phyloP scores from a whole-genome alignment of 1,140 invertebrate species.

The Wiebesia pumilae region DNA sequence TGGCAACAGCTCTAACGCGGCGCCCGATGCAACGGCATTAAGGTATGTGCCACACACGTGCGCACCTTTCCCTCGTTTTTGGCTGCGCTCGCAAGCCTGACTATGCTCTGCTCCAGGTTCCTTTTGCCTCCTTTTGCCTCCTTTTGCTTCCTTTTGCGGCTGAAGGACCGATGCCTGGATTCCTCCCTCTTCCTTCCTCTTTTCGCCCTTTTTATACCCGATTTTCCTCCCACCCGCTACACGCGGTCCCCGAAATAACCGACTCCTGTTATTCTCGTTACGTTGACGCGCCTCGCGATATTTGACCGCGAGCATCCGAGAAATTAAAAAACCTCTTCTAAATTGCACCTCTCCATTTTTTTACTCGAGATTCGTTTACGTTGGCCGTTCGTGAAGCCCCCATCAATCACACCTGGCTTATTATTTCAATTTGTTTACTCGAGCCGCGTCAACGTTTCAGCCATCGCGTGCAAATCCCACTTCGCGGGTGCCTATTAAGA shows the following conservation, averaged over 20 bases:
- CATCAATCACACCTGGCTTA: not conserved
- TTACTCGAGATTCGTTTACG: no score
- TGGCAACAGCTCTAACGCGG: constrained; percentile 34
- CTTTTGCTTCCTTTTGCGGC: no score
- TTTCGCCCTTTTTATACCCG: not conserved
- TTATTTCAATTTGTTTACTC: not conserved
- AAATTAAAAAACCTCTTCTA: not conserved
- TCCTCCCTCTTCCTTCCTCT: not conserved
- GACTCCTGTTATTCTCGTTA: not conserved
- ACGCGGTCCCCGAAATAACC: not conserved
- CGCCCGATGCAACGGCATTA: constrained; percentile 27
- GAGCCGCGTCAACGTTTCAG: not conserved
- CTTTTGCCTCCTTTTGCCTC: no score
- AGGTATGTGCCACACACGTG: constrained; percentile 24
- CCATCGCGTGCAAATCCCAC: not conserved
- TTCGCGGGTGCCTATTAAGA: not conserved
- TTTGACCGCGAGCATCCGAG: not conserved
- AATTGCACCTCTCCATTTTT: not conserved
- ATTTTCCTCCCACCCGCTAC: not conserved
- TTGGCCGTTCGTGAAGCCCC: not conserved
- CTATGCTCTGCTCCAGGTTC: no score
- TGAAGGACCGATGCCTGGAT: not conserved
- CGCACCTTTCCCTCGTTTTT: constrained; percentile 8
- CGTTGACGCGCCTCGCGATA: no score
- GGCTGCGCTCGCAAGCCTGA: not conserved